Conservation (phyloP, 2,888 invertebrate species). For the Tyria jacobaeae region DNA sequence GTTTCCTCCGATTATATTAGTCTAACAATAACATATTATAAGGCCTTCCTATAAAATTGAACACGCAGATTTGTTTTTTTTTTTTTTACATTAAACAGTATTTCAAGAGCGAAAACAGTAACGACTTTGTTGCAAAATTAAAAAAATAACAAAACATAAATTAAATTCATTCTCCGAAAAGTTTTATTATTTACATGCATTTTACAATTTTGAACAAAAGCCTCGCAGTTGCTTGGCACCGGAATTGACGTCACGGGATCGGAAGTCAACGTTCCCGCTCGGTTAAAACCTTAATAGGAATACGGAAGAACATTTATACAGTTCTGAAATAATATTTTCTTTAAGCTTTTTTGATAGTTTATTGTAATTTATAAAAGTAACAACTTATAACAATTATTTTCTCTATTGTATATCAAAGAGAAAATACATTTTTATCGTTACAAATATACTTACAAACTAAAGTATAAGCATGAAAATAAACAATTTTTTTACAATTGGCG, state of each 20-base stretch:
- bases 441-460: too few relatives aligned
- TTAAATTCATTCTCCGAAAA: slow-evolving; percentile 29
- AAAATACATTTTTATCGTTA: too few relatives aligned
- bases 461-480: too few relatives aligned
- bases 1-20: too few relatives aligned
- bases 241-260: slow-evolving; percentile 54
- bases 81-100: background rate
- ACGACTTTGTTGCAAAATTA: slow-evolving; percentile 5
- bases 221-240: slow-evolving; percentile 33
- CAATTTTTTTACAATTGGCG: too few relatives aligned
- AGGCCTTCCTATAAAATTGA: too few relatives aligned
- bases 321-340: slow-evolving; percentile 19
- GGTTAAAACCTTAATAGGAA: slow-evolving; percentile 39
- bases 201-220: slow-evolving; percentile 56
- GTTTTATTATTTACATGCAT: slow-evolving; percentile 56
- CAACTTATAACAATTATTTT: too few relatives aligned
- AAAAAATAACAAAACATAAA: background rate
- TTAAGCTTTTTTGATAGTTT: background rate
- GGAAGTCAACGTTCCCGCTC: slow-evolving; percentile 51
- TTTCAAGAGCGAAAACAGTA: background rate
- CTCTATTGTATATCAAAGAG: too few relatives aligned
- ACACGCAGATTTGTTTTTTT: too few relatives aligned
- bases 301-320: slow-evolving; percentile 35
- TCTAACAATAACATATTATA: too few relatives aligned
- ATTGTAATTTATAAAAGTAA: background rate